Percentiles rank a stretch among this genome's conserved stretches.
phyloP scores from a whole-genome alignment of 2,888 invertebrate genomes.

The Peribatodes rhomboidaria region DNA sequence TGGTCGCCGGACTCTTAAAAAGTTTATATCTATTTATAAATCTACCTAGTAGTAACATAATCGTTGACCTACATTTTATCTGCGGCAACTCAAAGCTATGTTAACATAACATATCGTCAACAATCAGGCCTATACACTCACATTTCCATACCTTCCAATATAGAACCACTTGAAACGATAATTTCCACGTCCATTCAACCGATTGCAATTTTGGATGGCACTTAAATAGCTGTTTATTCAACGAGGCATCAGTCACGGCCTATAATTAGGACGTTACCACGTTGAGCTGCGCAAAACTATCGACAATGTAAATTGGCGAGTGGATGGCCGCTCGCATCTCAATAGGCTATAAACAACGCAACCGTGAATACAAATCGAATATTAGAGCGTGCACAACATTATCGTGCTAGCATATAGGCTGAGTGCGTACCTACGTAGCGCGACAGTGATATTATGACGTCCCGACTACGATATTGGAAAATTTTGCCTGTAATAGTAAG shows the following conservation, averaged over 20 bases:
- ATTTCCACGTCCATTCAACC: not conserved
- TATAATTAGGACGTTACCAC: slow-evolving; percentile 68
- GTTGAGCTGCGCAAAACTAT: slow-evolving; percentile 72
- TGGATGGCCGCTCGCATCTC: slow-evolving; percentile 78
- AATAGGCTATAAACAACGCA: slow-evolving; percentile 83
- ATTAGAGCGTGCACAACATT: slow-evolving; percentile 78
- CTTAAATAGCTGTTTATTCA: slow-evolving; percentile 29
- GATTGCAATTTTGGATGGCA: slow-evolving; percentile 10
- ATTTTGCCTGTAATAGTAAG: not conserved
- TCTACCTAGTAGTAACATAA: no score
- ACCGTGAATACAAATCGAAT: slow-evolving; percentile 84
- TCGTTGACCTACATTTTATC: no score
- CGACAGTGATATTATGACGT: not conserved
- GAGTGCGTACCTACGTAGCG: not conserved
- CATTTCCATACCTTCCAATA: not conserved
- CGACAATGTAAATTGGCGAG: slow-evolving; percentile 76
- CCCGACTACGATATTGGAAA: not conserved
- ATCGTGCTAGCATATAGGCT: slow-evolving; percentile 62
- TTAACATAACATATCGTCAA: not conserved
- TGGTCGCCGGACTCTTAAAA: no score
- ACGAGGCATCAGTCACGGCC: slow-evolving; percentile 39
- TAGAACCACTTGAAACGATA: not conserved
- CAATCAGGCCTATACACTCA: no score
- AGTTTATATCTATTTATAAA: no score
- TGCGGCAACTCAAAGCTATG: not conserved